Evolutionary conservation across 2,888 invertebrate species (phyloP).

Genomic region (Trissonchulus sp.): DNA sequence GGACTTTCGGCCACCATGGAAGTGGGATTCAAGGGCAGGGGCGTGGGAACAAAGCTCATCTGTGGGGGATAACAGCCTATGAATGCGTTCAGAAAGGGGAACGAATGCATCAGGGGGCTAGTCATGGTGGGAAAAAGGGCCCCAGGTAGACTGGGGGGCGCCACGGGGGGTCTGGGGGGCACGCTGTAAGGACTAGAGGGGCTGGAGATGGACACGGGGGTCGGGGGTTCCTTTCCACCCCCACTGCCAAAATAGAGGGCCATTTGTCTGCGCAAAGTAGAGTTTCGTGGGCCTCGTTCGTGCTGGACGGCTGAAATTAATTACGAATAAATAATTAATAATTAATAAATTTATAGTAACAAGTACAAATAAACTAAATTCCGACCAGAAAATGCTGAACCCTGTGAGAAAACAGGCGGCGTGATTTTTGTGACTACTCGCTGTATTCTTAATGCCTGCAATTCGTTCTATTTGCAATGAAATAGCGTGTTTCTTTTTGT

Average conservation of each 20-base stretch:
- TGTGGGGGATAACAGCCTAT: no score
- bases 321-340: not conserved
- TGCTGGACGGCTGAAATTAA: constrained; percentile 82
- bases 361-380: not conserved
- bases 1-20: no score
- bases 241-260: constrained; percentile 67
- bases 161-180: constrained; percentile 12
- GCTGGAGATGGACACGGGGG: not conserved
- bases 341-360: not conserved
- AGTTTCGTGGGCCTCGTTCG: constrained; percentile 90
- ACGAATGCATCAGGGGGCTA: no score
- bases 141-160: constrained; percentile 6
- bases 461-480: no score
- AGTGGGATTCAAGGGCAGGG: no score
- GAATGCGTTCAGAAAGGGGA: no score
- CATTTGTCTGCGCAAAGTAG: constrained; percentile 87
- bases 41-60: no score
- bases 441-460: no score
- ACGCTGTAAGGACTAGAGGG: constrained; percentile 20
- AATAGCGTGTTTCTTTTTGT: no score
- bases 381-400: no score
- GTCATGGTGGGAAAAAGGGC: not conserved
- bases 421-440: no score
- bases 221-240: not conserved
- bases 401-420: no score